Conservation (phyloP, 2,888 invertebrate species). For the Pemphredon lugubris region DNA sequence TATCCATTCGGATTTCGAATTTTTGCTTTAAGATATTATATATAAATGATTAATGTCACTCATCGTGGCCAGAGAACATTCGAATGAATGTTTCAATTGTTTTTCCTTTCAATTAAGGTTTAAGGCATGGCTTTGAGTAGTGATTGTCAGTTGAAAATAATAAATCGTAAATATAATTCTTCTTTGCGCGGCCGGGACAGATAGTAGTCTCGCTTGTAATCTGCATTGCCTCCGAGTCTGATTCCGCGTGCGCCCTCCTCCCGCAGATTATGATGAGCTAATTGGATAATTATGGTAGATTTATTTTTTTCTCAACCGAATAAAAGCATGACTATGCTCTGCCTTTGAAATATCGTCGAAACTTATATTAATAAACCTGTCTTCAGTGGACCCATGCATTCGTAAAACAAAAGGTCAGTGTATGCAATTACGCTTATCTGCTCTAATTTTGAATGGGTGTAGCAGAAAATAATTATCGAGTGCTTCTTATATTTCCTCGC, state of each 20-base stretch:
- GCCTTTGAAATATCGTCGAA: conserved; percentile 20
- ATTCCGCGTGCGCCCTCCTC: background rate
- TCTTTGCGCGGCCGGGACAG: background rate
- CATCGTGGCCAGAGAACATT: background rate
- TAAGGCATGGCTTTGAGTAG: conserved; percentile 2
- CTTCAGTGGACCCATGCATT: conserved; percentile 18
- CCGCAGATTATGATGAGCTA: conserved; percentile 26
- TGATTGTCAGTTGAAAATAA: too few relatives aligned
- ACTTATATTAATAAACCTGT: conserved; percentile 29
- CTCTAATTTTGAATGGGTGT: conserved; percentile 40
- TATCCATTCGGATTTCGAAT: background rate
- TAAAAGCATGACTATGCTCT: conserved; percentile 35
- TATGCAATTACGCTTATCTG: conserved; percentile 41
- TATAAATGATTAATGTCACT: too few relatives aligned
- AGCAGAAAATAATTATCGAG: conserved; percentile 35
- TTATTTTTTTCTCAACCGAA: conserved; percentile 42
- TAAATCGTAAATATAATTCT: background rate
- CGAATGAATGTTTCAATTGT: conserved; percentile 12
- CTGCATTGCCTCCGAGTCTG: background rate
- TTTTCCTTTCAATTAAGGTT: background rate
- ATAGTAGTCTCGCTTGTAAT: background rate
- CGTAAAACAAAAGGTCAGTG: conserved; percentile 23
- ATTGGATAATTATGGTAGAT: conserved; percentile 48
- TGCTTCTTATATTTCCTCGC: conserved; percentile 23
- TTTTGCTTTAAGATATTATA: too few relatives aligned